Evolutionary conservation across 2,113 vertebrate genomes (phyloP), one percentile per base, ranked within the genome.

Genomic region (Microtus oregoni): DNA sequence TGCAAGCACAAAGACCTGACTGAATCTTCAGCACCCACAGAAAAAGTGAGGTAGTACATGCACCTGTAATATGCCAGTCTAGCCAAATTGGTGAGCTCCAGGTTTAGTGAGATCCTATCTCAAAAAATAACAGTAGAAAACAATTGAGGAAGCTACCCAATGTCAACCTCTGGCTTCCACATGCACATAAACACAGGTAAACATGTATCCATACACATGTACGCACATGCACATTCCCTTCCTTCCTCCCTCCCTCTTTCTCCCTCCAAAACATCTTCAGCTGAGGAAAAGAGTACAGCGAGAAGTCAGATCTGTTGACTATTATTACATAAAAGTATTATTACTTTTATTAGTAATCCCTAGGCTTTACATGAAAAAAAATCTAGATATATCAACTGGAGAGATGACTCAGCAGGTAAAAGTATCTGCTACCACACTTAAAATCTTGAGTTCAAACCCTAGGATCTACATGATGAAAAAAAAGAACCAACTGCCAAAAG

Each of bases 341-440:
- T 61, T 15, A 55, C 52, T 91, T 82, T 94, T 78, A 86, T 79
- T 79, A 90, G 28, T 78, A 82, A 97, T 87, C 55, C 38, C 88
- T 85, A 76, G 5, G 24, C 19, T 94, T 85, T 88, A 20, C 78
- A n/a, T 87, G 61, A 58, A 58, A 32, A 32, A 89, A 95, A 94
- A 81, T 75, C 79, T 91, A 41, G 8, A 83, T 28, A 78, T 22
- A 70, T 17, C 1, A 24, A 52, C 58, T 65, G 4, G 24, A 41
- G 55, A 63, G 58, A 63, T 41, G 24, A 13, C 58, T 63, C n/a
- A 41, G 58, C 81, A 83, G n/a, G n/a, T 63, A 82, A 82, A 63
- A 63, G 58, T 58, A 63, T 38, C n/a, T 28, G 24, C 61, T 83
- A 38, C n/a, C 22, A 38, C 22, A 38, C 58, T 47, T 50, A 92